Evolutionary conservation across 2,888 invertebrate genomes (phyloP).

Genomic region (Neria commutata): DNA sequence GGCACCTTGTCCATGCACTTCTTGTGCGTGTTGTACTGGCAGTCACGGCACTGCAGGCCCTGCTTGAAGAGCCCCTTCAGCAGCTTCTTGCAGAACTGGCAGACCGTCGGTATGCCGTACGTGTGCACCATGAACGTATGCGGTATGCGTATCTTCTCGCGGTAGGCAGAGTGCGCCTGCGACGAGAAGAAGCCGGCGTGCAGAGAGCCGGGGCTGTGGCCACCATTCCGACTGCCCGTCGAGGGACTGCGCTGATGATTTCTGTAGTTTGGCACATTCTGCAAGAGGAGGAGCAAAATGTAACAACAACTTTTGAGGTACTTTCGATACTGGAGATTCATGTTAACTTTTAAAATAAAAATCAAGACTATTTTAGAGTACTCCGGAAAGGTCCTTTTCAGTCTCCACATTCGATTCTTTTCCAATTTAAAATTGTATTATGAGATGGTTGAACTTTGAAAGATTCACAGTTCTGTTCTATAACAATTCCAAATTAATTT

Average conservation of each 20-base stretch:
- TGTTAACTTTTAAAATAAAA: too few relatives aligned
- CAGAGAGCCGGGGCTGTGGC: constrained; percentile 10
- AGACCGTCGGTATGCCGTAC: constrained; percentile 96
- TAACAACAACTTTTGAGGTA: too few relatives aligned
- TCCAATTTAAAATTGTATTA: too few relatives aligned
- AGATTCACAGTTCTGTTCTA: too few relatives aligned
- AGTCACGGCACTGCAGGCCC: constrained; percentile 96
- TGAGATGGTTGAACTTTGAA: too few relatives aligned
- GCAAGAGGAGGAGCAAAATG: too few relatives aligned
- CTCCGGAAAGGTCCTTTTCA: too few relatives aligned
- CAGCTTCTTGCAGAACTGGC: constrained; percentile 94
- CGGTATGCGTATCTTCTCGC: constrained; percentile 73
- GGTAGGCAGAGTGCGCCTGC: constrained; percentile 41
- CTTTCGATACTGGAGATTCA: too few relatives aligned
- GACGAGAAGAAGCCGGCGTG: constrained; percentile 62
- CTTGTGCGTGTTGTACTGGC: constrained; percentile 94
- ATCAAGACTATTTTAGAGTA: too few relatives aligned
- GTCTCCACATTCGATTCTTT: too few relatives aligned
- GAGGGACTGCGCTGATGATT: constrained; percentile 68
- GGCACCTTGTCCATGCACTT: constrained; percentile 91
- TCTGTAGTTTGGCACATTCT: constrained; percentile 63
- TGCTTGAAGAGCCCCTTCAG: constrained; percentile 95
- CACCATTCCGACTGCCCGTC: constrained; percentile 65
- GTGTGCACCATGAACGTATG: constrained; percentile 97
- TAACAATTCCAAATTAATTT: too few relatives aligned